Evolutionary conservation across 2,888 invertebrate genomes (phyloP).

Genomic region (Cotesia congregata): DNA sequence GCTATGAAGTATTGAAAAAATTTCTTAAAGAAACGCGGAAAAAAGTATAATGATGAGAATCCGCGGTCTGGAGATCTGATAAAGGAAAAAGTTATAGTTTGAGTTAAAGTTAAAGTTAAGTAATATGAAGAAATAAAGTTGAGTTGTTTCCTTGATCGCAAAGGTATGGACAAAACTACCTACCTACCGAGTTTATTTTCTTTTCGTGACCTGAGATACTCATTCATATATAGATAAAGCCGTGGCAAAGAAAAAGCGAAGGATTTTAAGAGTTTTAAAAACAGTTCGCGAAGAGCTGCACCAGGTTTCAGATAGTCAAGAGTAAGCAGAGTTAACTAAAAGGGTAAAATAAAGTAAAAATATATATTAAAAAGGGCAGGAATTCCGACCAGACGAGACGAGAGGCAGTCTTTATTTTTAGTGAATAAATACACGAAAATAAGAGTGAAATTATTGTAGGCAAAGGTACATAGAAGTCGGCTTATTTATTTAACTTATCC

Average conservation of each 20-base stretch:
- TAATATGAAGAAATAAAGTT: constrained; percentile 18
- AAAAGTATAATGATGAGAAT: background rate
- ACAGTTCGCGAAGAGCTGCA: constrained; percentile 20
- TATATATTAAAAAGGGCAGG: constrained; percentile 9
- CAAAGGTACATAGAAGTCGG: no score
- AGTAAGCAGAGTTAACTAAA: constrained; percentile 18
- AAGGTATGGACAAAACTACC: constrained; percentile 24
- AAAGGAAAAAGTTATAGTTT: background rate
- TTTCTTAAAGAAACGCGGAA: no score
- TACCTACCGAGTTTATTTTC: constrained; percentile 4
- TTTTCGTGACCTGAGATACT: constrained; percentile 2
- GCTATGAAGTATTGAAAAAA: no score
- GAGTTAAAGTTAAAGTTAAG: constrained; percentile 4
- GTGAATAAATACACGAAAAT: no score
- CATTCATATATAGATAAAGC: background rate
- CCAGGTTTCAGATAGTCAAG: constrained; percentile 10
- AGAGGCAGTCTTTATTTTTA: no score
- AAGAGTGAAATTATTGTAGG: no score
- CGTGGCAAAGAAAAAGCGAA: constrained; percentile 14
- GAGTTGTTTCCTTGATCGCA: constrained; percentile 22
- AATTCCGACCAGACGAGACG: background rate
- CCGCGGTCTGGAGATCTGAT: constrained; percentile 1
- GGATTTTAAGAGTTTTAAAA: constrained; percentile 30
- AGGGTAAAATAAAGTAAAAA: background rate
- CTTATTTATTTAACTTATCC: no score